These are phyloP conservation scores for Mugil cephalus DNA, from an alignment of 2,113 vertebrate genomes.

Conservation along the genomic window DNA sequence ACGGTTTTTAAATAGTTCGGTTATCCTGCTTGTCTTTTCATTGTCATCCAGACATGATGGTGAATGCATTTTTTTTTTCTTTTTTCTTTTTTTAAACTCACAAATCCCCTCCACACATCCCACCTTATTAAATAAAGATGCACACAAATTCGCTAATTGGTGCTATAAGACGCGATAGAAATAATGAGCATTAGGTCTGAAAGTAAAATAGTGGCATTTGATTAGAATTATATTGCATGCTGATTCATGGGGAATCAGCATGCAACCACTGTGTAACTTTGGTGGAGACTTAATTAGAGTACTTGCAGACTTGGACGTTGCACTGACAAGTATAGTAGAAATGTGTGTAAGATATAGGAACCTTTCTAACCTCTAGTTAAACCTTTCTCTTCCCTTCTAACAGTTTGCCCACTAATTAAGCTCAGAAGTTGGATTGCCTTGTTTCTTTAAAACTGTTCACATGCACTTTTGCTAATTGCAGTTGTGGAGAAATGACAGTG, in stretches of 20 bases:
- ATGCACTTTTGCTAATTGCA: constrained; percentile 70
- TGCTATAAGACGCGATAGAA: constrained; percentile 50
- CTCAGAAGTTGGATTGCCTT: constrained; percentile 64
- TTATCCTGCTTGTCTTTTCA: constrained; percentile 13
- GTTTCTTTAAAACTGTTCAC: constrained; percentile 52
- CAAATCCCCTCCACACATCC: constrained; percentile 23
- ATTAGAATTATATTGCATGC: constrained; percentile 73
- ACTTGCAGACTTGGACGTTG: constrained; percentile 79
- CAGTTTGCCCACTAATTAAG: constrained; percentile 82
- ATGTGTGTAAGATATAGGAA: constrained; percentile 75
- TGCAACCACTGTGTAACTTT: constrained; percentile 55
- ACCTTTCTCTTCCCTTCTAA: constrained; percentile 69
- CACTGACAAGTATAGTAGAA: constrained; percentile 78
- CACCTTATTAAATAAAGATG: constrained; percentile 48
- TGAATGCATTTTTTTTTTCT: too few species aligned
- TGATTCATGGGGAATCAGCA: constrained; percentile 78
- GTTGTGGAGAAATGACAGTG: constrained; percentile 44
- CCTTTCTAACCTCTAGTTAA: constrained; percentile 80
- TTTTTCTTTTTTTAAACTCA: constrained; percentile 4
- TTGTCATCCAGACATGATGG: constrained; percentile 25
- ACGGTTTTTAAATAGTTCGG: constrained; percentile 16
- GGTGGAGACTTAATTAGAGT: constrained; percentile 79
- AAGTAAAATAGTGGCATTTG: constrained; percentile 67
- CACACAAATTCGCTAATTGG: constrained; percentile 37
- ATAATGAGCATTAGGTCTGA: constrained; percentile 65